phyloP scores from a whole-genome alignment of 2,888 invertebrate species.

The Nudaria mundana region DNA sequence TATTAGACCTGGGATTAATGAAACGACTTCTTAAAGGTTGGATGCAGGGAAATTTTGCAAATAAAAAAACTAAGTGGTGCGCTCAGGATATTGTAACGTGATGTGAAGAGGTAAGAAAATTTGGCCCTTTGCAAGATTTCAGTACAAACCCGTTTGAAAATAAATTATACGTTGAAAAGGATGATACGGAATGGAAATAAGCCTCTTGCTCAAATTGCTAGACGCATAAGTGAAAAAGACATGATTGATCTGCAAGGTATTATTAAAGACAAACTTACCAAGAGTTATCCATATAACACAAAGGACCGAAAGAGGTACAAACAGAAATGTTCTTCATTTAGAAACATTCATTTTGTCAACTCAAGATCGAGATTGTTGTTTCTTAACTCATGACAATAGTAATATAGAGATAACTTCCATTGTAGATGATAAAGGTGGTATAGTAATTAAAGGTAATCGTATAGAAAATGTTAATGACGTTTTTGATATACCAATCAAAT shows the following conservation, averaged over 20 bases:
- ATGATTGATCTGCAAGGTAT: neutral
- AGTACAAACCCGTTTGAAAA: neutral
- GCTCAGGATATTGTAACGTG: neutral
- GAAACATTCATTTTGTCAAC: constrained; percentile 6
- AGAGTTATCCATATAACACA: neutral
- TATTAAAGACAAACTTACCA: neutral
- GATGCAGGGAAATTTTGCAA: neutral
- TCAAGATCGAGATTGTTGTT: constrained; percentile 2
- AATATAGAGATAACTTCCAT: neutral
- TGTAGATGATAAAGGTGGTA: neutral
- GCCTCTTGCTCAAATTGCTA: neutral
- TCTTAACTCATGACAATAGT: neutral
- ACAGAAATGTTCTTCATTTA: constrained; percentile 3
- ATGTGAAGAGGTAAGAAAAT: neutral
- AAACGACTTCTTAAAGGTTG: neutral
- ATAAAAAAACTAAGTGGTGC: too few relatives aligned
- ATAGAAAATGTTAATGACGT: neutral
- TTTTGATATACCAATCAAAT: too few relatives aligned
- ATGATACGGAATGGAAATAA: neutral
- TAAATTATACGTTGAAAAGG: neutral
- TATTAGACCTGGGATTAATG: neutral
- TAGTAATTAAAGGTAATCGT: neutral
- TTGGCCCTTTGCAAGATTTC: neutral
- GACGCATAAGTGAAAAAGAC: neutral
- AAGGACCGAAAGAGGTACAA: neutral